Evolutionary conservation across 2,113 vertebrate species (phyloP).

Genomic region (Lagenorhynchus albirostris): DNA sequence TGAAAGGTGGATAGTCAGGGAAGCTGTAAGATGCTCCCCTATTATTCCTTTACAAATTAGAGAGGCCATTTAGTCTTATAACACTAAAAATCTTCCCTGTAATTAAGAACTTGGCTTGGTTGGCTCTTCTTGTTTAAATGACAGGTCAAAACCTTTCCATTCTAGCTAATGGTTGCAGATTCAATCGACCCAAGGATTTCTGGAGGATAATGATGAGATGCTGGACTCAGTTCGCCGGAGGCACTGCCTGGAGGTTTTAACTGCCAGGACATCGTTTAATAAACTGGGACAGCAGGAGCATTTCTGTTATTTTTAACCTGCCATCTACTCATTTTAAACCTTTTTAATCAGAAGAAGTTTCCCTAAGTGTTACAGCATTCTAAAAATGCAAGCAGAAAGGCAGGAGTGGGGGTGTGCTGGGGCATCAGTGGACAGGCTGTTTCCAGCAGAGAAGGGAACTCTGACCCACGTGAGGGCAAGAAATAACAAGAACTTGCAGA

Average conservation of each 20-base stretch:
- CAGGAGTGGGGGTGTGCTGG: not conserved
- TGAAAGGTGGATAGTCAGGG: not conserved
- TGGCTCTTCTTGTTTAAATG: slow-evolving; percentile 64
- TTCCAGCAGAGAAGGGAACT: slow-evolving; percentile 42
- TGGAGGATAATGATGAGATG: slow-evolving; percentile 76
- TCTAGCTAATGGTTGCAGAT: slow-evolving; percentile 72
- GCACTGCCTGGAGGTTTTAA: slow-evolving; percentile 76
- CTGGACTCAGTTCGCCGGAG: slow-evolving; percentile 66
- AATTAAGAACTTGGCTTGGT: slow-evolving; percentile 46
- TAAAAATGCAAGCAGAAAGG: slow-evolving; percentile 55
- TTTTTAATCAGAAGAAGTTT: slow-evolving; percentile 70
- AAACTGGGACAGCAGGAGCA: slow-evolving; percentile 68
- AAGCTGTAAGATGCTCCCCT: not conserved
- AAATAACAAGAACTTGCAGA: slow-evolving; percentile 34
- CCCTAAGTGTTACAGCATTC: slow-evolving; percentile 40
- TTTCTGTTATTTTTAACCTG: slow-evolving; percentile 66
- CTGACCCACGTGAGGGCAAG: not conserved
- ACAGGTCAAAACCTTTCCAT: slow-evolving; percentile 65
- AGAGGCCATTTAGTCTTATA: slow-evolving; percentile 30
- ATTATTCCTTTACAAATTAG: slow-evolving; percentile 29
- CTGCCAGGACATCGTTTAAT: slow-evolving; percentile 66
- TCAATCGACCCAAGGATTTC: slow-evolving; percentile 61
- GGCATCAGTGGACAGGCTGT: not conserved
- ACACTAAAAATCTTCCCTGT: not conserved
- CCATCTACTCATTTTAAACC: slow-evolving; percentile 63